Evolutionary conservation across 2,113 vertebrate genomes (phyloP), one percentile per base, ranked within the genome.

Genomic region (Egretta garzetta): DNA sequence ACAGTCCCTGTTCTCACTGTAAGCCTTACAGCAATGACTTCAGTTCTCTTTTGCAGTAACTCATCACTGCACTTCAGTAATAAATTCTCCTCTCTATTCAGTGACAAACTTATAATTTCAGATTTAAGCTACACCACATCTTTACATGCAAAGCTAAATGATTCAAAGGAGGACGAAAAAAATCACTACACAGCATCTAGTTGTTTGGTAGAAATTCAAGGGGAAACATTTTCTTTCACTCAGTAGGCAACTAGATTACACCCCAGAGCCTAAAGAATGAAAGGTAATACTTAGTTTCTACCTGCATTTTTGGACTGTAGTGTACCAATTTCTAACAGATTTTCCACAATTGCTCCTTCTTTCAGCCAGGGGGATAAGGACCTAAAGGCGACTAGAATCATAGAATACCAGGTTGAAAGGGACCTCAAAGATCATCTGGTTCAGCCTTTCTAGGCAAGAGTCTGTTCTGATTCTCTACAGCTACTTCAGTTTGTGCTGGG

Each of bases 131-230:
- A 56, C 56, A 85, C 13, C 45, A 52, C 49, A 87, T n/a, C 43
- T 91, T 72, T 60, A 72, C 7, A 30, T 32, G 21, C 24, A 93
- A 93, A 89, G 39, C 33, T 64, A 72, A 91, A 73, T 72, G 39
- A 94, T 53, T 88, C 70, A 94, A 84, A 89, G 37, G 24, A 79
- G 30, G 58, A 76, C 64, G 55, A 83, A 92, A 94, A 83, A 80
- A 30, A 58, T 37, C 63, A 83, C 45, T 70, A 52, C 23, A 77
- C 11, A 83, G 22, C 14, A 89, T 41, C 45, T 73, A 4, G 23
- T 8, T 71, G 37, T 90, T 56, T 74, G n/a, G 41, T 45, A 77
- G 63, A 80, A 90, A 95, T 73, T 88, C 82, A 88, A 90, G 45
- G 49, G 22, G 12, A 88, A 95, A 96, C 10, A 64, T 73, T 70